Evolutionary conservation across 2,888 invertebrate species (phyloP), one percentile per base, ranked within the genome.

Genomic region (Myathropa florea): DNA sequence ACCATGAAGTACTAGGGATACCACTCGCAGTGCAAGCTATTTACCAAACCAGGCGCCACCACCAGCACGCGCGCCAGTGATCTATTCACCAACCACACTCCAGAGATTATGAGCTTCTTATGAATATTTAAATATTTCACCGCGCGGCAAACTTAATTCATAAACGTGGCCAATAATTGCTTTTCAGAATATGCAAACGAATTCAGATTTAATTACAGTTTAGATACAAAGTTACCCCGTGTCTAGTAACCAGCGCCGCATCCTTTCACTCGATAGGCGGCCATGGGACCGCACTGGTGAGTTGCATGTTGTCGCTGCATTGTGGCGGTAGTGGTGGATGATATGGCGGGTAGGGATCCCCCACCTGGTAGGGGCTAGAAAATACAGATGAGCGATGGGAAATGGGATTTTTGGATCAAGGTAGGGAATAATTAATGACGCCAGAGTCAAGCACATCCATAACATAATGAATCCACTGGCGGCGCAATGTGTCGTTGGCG

Each of bases 191-290:
- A 85, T 85, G 85, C 85, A 81, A 85, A 85, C 77, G 85, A 82
- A 85, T 85, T 85, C 85, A 85, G 82, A 85, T 85, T 85, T 85
- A 85, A 85, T 85, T 82, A 82, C 85, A 85, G 82, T 85, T 85
- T 85, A 82, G 85, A 77, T 77, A 82, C 85, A 82, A 85, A 85
- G 81, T 77, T 85, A 77, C 76, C 68, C 64, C 28, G 63, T 81
- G 70, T 59, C 59, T 82, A 68, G 81, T 28, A 76, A 36, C 46
- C 59, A 72, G 71, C 23, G 57, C 68, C 60, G 59, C 73, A 63
- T 75, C 53, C 65, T 46, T 3, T 67, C n/a, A 24, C 53, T 21
- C 23, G 18, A 21, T 18, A 18, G n/a, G 36, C 53, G 21, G 14
- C 14, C 28, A 12, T n/a, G 23, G 12, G 21, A 18, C 33, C 23